These are phyloP conservation scores for Bombyx mori DNA, from an alignment of 1,140 invertebrate species.

Conservation along the genomic window ASM3026992v2 NC_085121.1:18212001-18212500, in stretches of 20 bases:
- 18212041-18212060: slow-evolving; percentile 49
- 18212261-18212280: no score
- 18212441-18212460: no score
- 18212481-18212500: no score
- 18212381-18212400: no score
- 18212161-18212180: slow-evolving; percentile 13
- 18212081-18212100: neutral
- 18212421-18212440: no score
- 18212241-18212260: slow-evolving; percentile 32
- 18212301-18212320: no score
- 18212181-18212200: slow-evolving; percentile 26
- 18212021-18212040: slow-evolving; percentile 41
- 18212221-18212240: slow-evolving; percentile 52
- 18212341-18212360: no score
- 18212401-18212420: no score
- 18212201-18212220: slow-evolving; percentile 55
- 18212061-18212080: slow-evolving; percentile 37
- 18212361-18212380: no score
- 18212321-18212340: no score
- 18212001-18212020: slow-evolving; percentile 13
- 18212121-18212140: neutral
- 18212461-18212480: no score
- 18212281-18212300: no score
- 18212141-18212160: slow-evolving; percentile 18
- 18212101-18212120: slow-evolving; percentile 1